These are phyloP conservation scores for Protobothrops flavoviridis DNA, from an alignment of 2,113 vertebrate species.

Conservation along the genomic window DNA sequence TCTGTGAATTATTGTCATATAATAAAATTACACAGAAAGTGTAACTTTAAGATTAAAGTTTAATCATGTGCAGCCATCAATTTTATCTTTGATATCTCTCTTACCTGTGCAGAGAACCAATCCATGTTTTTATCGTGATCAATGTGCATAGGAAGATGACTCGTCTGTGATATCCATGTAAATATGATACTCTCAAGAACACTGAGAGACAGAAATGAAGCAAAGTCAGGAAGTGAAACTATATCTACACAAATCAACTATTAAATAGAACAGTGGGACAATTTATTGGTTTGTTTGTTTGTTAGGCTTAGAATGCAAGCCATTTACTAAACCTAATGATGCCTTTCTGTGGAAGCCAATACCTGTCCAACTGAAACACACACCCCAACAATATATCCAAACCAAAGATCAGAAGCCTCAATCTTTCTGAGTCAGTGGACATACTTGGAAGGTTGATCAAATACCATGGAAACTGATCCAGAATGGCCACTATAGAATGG, in stretches of 20 bases:
- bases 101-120: slow-evolving; percentile 79
- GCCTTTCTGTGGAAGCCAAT: background rate
- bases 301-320: background rate
- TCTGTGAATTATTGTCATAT: background rate
- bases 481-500: too few relatives aligned
- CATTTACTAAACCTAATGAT: background rate
- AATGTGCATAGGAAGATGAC: slow-evolving; percentile 69
- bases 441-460: background rate
- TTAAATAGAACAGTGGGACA: background rate
- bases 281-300: background rate
- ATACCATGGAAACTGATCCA: background rate
- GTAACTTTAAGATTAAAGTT: background rate
- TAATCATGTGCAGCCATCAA: background rate
- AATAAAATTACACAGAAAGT: background rate
- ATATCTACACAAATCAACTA: background rate
- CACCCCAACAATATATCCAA: background rate
- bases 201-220: slow-evolving; percentile 45
- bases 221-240: background rate
- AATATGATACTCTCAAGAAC: slow-evolving; percentile 72
- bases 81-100: background rate
- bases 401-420: background rate
- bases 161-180: slow-evolving; percentile 75
- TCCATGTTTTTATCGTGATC: slow-evolving; percentile 72
- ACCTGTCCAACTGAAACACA: background rate
- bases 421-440: background rate